phyloP scores from a whole-genome alignment of 2,888 invertebrate species.

The Argyresthia goedartella region DNA sequence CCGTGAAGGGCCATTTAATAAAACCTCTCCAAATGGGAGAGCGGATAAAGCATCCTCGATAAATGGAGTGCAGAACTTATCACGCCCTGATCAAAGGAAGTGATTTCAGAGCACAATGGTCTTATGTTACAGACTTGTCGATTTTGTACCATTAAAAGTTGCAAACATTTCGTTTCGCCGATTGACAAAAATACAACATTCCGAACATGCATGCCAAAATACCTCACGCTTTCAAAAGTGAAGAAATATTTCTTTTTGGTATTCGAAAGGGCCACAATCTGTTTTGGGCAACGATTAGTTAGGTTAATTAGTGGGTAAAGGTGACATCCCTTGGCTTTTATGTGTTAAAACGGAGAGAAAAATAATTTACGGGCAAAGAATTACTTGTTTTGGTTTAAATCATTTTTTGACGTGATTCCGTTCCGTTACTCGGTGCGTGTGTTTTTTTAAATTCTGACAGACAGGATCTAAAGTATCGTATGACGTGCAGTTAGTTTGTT shows the following conservation, averaged over 20 bases:
- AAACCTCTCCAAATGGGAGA: slow-evolving; percentile 24
- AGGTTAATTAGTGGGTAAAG: slow-evolving; percentile 50
- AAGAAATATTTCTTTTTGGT: slow-evolving; percentile 26
- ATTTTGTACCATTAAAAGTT: slow-evolving; percentile 6
- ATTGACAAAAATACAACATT: neutral
- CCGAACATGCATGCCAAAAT: neutral
- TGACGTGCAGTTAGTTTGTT: slow-evolving; percentile 29
- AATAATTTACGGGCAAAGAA: slow-evolving; percentile 11
- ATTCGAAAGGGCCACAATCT: slow-evolving; percentile 35
- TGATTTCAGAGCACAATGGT: slow-evolving; percentile 38
- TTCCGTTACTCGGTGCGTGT: slow-evolving; percentile 37
- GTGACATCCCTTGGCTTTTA: slow-evolving; percentile 1
- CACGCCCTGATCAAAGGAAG: slow-evolving; percentile 55
- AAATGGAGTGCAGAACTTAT: slow-evolving; percentile 34
- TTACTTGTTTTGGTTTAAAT: slow-evolving; percentile 44
- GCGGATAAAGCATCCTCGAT: slow-evolving; percentile 17
- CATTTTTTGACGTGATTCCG: slow-evolving; percentile 53
- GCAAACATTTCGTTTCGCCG: too few relatives aligned
- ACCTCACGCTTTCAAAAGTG: slow-evolving; percentile 4
- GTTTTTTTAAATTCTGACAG: slow-evolving; percentile 43
- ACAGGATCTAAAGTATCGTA: slow-evolving; percentile 53
- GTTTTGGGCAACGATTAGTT: slow-evolving; percentile 32
- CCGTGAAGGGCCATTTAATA: slow-evolving; percentile 58
- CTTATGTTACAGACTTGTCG: slow-evolving; percentile 36
- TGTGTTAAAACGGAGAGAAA: neutral